These are phyloP conservation scores for Aphelinus certus DNA, from an alignment of 1,140 invertebrate species.

Conservation along the genomic window DNA sequence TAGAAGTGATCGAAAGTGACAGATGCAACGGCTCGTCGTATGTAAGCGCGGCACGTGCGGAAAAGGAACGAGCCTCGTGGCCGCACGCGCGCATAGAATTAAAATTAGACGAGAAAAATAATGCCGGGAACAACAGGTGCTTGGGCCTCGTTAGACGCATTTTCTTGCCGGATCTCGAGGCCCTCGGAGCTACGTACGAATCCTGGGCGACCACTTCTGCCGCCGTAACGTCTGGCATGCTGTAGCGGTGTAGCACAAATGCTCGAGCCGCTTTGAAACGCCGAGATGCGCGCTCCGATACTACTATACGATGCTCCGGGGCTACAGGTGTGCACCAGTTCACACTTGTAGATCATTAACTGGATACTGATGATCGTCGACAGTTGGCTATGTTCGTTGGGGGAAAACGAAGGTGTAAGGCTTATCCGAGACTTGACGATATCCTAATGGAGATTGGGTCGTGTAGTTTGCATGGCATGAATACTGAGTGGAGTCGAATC, in stretches of 20 bases:
- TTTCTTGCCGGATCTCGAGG: neutral
- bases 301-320: neutral
- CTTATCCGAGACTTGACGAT: too few relatives aligned
- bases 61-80: neutral
- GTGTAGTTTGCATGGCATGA: too few relatives aligned
- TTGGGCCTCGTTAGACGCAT: neutral
- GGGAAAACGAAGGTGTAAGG: too few relatives aligned
- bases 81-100: neutral
- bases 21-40: too few relatives aligned
- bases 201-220: neutral
- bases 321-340: too few relatives aligned
- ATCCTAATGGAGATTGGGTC: too few relatives aligned
- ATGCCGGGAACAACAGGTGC: neutral
- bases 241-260: neutral
- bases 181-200: neutral
- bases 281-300: neutral
- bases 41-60: too few relatives aligned
- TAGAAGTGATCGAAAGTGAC: too few relatives aligned
- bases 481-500: too few relatives aligned
- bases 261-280: neutral
- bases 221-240: slow-evolving; percentile 8
- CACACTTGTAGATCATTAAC: too few relatives aligned
- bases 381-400: too few relatives aligned
- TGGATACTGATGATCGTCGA: too few relatives aligned
- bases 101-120: neutral